These are phyloP conservation scores for Brachyrhaphis roseni DNA, from an alignment of 2,797 vertebrate genomes.

Conservation along the genomic window DNA sequence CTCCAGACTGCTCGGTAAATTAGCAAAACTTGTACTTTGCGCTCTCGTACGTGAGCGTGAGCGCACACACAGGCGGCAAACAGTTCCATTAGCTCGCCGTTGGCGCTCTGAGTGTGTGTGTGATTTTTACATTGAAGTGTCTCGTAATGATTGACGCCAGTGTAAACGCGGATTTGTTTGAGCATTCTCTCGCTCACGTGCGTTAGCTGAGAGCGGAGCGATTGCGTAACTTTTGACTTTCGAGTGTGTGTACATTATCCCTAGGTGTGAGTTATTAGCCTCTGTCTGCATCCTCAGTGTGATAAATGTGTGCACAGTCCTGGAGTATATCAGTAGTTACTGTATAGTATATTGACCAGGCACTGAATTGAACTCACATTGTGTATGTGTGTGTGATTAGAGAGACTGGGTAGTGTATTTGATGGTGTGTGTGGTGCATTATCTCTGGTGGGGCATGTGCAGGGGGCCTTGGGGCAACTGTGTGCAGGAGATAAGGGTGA, in stretches of 20 bases:
- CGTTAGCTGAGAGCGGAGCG: constrained; percentile 38
- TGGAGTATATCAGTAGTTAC: constrained; percentile 30
- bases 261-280: constrained; percentile 52
- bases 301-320: constrained; percentile 51
- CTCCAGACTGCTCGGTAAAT: constrained; percentile 67
- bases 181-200: constrained; percentile 6
- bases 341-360: constrained; percentile 23
- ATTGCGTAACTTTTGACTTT: constrained; percentile 43
- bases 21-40: constrained; percentile 44
- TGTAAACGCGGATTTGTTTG: constrained; percentile 23
- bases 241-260: constrained; percentile 50
- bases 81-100: constrained; percentile 64
- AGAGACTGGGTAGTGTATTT: constrained; percentile 45
- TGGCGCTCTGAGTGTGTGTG: constrained; percentile 46
- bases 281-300: constrained; percentile 55
- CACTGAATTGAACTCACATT: constrained; percentile 39
- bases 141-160: constrained; percentile 51
- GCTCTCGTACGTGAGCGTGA: constrained; percentile 42
- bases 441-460: constrained; percentile 70
- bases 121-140: constrained; percentile 62
- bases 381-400: constrained; percentile 42
- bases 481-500: constrained; percentile 80
- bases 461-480: constrained; percentile 78
- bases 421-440: constrained; percentile 54
- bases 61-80: constrained; percentile 42